phyloP scores from a whole-genome alignment of 2,113 vertebrate genomes.

The Cairina moschata region DNA sequence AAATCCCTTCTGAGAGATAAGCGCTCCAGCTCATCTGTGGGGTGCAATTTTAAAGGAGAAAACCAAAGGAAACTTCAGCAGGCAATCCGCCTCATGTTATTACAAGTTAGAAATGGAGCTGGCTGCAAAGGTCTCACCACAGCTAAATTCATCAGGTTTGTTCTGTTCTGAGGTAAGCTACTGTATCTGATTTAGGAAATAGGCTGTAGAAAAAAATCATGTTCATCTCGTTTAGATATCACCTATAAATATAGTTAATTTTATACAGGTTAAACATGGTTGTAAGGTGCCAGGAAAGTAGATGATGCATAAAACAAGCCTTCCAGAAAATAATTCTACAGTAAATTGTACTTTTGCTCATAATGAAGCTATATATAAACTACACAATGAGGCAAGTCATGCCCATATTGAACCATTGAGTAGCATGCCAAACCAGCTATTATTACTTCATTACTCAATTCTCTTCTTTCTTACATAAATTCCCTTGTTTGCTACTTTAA shows the following conservation, averaged over 20 bases:
- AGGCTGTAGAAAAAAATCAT: background rate
- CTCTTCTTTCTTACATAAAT: conserved; percentile 38
- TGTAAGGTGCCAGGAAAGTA: conserved; percentile 26
- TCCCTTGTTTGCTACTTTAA: background rate
- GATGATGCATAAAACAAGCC: conserved; percentile 40
- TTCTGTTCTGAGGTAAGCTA: background rate
- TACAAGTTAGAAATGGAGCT: background rate
- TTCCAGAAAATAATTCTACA: conserved; percentile 40
- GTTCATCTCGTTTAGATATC: background rate
- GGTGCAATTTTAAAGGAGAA: background rate
- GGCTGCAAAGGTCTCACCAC: background rate
- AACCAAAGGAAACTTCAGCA: background rate
- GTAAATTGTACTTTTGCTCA: conserved; percentile 58
- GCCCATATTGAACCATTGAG: background rate
- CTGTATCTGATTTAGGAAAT: conserved; percentile 36
- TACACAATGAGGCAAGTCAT: conserved; percentile 38
- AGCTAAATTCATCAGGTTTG: background rate
- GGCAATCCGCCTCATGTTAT: background rate
- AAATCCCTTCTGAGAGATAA: background rate
- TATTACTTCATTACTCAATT: conserved; percentile 73
- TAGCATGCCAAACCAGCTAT: background rate
- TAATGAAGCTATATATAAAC: conserved; percentile 63
- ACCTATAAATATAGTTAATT: conserved; percentile 46
- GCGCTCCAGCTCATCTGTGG: background rate
- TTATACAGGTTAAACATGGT: conserved; percentile 34